Percentiles rank a stretch among this genome's conserved stretches.
These are phyloP conservation scores for Trematomus loennbergii DNA, from an alignment of 2,113 vertebrate species.

Conservation along the genomic window DNA sequence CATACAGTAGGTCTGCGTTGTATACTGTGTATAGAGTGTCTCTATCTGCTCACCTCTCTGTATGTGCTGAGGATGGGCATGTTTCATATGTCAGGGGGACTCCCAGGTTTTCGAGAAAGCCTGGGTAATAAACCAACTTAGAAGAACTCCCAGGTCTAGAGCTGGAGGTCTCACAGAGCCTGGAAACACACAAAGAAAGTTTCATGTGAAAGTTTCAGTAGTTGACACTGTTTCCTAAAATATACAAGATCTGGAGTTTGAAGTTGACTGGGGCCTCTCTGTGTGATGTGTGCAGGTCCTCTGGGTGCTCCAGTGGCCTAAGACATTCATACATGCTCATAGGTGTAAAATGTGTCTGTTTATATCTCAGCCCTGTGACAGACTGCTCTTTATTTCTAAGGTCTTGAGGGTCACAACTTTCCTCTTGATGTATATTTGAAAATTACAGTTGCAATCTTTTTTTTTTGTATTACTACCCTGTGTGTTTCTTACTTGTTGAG, in stretches of 20 bases:
- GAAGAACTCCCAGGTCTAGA: slow-evolving; percentile 54
- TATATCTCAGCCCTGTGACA: too few species aligned
- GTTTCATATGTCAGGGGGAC: slow-evolving; percentile 30
- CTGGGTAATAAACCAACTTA: slow-evolving; percentile 73
- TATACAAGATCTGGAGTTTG: too few species aligned
- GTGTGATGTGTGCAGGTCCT: too few species aligned
- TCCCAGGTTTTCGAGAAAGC: slow-evolving; percentile 75
- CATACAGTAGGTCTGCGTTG: background rate
- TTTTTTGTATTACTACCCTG: background rate
- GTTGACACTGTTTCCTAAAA: too few species aligned
- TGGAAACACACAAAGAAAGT: slow-evolving; percentile 41
- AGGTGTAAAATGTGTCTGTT: too few species aligned
- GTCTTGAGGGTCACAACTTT: background rate
- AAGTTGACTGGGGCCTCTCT: too few species aligned
- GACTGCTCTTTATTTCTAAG: too few species aligned
- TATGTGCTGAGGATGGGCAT: background rate
- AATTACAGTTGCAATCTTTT: background rate
- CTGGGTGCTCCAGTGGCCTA: too few species aligned
- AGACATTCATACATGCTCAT: too few species aligned
- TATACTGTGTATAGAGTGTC: background rate
- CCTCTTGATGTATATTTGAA: background rate
- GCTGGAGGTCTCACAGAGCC: slow-evolving; percentile 71
- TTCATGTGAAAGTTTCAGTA: background rate
- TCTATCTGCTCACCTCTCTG: slow-evolving; percentile 23
- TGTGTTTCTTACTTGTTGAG: slow-evolving; percentile 70